These are phyloP conservation scores for Bombus pascuorum DNA, from an alignment of 1,140 invertebrate genomes.

Conservation along the genomic window DNA sequence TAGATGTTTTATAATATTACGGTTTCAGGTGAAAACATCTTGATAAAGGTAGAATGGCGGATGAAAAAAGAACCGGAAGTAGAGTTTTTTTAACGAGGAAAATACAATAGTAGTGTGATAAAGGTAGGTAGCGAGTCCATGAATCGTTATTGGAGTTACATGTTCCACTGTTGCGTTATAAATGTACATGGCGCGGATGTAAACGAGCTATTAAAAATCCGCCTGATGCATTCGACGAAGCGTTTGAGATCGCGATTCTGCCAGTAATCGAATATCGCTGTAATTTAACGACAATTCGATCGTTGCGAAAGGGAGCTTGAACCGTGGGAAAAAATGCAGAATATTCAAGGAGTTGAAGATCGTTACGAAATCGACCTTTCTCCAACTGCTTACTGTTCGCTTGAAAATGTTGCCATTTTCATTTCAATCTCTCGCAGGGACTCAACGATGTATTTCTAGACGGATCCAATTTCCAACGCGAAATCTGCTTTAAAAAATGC, in stretches of 20 bases:
- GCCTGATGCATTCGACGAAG: not conserved
- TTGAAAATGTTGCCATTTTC: not conserved
- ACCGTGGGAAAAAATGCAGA: not conserved
- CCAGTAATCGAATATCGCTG: not conserved
- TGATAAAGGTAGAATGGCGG: too few species aligned
- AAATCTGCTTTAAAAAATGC: not conserved
- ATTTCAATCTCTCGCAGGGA: not conserved
- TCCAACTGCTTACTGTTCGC: not conserved
- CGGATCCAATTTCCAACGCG: not conserved
- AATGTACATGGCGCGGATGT: not conserved
- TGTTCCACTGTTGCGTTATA: too few species aligned
- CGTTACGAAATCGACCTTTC: not conserved
- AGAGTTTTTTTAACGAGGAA: too few species aligned
- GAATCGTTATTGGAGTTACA: too few species aligned
- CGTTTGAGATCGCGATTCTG: not conserved
- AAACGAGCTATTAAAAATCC: constrained; percentile 8
- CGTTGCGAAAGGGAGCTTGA: not conserved
- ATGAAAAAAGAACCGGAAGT: too few species aligned
- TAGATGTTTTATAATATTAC: too few species aligned
- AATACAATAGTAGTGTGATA: too few species aligned
- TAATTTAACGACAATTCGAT: too few species aligned
- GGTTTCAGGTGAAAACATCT: too few species aligned
- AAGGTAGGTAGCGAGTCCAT: too few species aligned
- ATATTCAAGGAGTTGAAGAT: not conserved
- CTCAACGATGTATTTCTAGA: not conserved